Base-by-base conservation (phyloP, 2,113 vertebrate species). In the Macrotis lagotis region DNA sequence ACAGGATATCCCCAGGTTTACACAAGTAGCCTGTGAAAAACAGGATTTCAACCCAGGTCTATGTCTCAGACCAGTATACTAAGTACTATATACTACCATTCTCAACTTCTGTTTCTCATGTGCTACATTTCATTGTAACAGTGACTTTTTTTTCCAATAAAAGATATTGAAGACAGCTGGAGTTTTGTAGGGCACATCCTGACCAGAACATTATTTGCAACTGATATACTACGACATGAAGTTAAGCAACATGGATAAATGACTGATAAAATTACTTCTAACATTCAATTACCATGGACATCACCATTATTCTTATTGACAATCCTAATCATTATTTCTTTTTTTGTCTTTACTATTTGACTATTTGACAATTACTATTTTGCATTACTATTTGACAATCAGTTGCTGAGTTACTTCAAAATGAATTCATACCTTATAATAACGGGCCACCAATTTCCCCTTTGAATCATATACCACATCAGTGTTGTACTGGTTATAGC, bases 361-460 rank as follows among this genome's bases (percentile, higher is more conserved):
- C n/a, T n/a, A n/a, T n/a, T n/a, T n/a, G n/a, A n/a, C n/a, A n/a
- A n/a, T n/a, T n/a, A n/a, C n/a, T n/a, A n/a, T n/a, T n/a, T n/a
- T n/a, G n/a, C n/a, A 66, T 31, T 37, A 66, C 28, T 66, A 66
- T 51, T 92, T 91, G 44, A 0, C 2, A 89, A 47, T 91, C 37
- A 94, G 11, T 48, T 44, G 28, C 4, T 90, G 24, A 51, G 88
- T 59, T 91, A 89, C 48, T 92, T 88, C 25, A 1, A 92, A 59
- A 91, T 50, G 51, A 53, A 66, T 31, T 51, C 88, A 24, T 96
- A 98, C 98, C 98, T 98, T 98, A 91, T 98, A 98, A 53, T 98
- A 98, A n/a, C 98, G 96, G 10, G 97, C 98, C 91, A 98, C 95
- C 89, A 98, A 90, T 83, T 93, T 96, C 2, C 98, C 98, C n/a